Base-by-base conservation (phyloP, 2,113 vertebrate species). In the Calidris pugnax region DNA sequence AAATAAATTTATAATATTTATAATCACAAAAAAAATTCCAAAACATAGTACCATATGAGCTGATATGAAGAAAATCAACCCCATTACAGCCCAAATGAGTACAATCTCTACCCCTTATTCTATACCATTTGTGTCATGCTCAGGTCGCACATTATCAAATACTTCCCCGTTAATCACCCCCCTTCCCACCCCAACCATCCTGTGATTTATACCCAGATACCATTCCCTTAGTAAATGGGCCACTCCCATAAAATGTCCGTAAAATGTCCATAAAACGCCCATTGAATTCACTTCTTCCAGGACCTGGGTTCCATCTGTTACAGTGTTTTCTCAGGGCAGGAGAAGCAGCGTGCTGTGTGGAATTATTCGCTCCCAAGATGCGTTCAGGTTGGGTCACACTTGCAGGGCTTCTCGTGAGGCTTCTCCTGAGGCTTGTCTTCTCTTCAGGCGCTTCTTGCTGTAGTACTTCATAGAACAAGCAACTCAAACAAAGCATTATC, bases 381-480 rank as follows among this genome's bases (percentile, higher is more conserved):
- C 60, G 1, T 21, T 48, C 24, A 35, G 7, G 35, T 6, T 37
- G 39, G 10, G 50, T 80, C 35, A 60, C 19, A 7, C 12, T 45
- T 33, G 30, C 5, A 35, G 27, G 30, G 47, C 32, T 26, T 45
- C 71, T 12, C 57, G 6, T 23, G 23, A 80, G 21, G 7, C 28
- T 77, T 56, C 67, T 12, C 66, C 7, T 21, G 23, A 80, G 23
- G 9, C 28, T 77, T 60, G 26, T 56, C n/a, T 30, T 43, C 50
- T 48, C 8, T 14, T 57, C 59, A 27, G 6, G 23, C 3, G 9
- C 23, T 48, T 91, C 55, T 47, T 53, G 64, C 45, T 57, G 2
- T 1, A 33, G 22, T 1, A 6, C 19, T 43, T 86, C 30, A 27
- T 24, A 7, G 2, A 80, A 41, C 26, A 28, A 0, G 0, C 10